Conservation (phyloP, 2,797 vertebrate genomes). For the Sebastiscus albofasciatus region DNA sequence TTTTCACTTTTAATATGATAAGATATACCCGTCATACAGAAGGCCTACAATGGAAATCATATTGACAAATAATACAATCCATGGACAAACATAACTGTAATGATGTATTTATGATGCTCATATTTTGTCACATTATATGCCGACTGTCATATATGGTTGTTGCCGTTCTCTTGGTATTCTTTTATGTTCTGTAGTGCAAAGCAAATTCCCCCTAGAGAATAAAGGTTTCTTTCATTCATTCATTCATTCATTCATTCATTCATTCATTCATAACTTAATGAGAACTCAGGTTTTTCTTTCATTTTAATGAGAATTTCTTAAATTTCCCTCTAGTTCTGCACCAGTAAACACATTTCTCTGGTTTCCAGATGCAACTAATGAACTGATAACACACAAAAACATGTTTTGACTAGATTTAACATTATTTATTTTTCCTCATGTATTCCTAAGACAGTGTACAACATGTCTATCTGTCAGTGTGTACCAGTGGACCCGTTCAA, state of each 20-base stretch:
- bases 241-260: background rate
- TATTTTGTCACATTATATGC: no score
- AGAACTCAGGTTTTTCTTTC: background rate
- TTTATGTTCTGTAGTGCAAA: background rate
- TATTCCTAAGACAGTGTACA: background rate
- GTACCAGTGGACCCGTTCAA: no score
- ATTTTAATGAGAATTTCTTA: background rate
- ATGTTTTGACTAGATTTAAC: background rate
- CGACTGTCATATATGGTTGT: no score
- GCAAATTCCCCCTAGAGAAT: background rate
- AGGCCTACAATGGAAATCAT: background rate
- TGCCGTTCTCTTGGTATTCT: background rate
- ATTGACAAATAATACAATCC: background rate
- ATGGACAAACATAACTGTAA: background rate
- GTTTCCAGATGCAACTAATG: background rate
- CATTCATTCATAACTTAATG: background rate
- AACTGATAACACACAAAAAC: background rate
- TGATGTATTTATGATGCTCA: no score
- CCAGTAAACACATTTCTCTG: background rate
- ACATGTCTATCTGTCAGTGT: background rate
- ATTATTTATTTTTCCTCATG: background rate
- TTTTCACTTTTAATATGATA: background rate
- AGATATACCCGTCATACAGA: background rate
- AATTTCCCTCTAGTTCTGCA: background rate
- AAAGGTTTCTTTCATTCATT: background rate